These are phyloP conservation scores for Clivina fossor DNA, from an alignment of 2,888 invertebrate genomes.

Conservation along the genomic window DNA sequence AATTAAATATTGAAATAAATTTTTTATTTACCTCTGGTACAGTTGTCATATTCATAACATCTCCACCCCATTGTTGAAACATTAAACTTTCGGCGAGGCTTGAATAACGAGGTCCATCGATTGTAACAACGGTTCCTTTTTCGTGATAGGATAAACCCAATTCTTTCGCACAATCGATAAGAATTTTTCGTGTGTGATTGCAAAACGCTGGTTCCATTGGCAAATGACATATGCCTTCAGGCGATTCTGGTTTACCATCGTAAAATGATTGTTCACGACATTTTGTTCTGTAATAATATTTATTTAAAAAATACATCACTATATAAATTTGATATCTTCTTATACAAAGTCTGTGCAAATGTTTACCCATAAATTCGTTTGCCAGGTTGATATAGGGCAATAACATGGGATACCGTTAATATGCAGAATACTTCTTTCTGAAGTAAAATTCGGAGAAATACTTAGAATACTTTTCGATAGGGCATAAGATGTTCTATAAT, in stretches of 20 bases:
- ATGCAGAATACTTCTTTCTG: too few relatives aligned
- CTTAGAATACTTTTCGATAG: too few relatives aligned
- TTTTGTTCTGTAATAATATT: slow-evolving; percentile 67
- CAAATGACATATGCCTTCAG: slow-evolving; percentile 84
- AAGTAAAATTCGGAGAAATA: too few relatives aligned
- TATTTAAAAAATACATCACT: too few relatives aligned
- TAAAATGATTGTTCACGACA: slow-evolving; percentile 79
- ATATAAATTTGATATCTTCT: too few relatives aligned
- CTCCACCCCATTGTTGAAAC: slow-evolving; percentile 84
- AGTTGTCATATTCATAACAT: slow-evolving; percentile 95
- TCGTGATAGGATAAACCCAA: slow-evolving; percentile 57
- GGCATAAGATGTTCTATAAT: too few relatives aligned
- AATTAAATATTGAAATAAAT: not conserved
- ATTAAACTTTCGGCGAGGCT: slow-evolving; percentile 88
- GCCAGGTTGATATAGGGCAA: too few relatives aligned
- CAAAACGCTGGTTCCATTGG: slow-evolving; percentile 93
- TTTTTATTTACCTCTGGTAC: slow-evolving; percentile 80
- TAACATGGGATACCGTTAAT: too few relatives aligned
- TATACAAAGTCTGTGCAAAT: too few relatives aligned
- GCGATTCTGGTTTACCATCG: slow-evolving; percentile 67
- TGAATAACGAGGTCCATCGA: slow-evolving; percentile 92
- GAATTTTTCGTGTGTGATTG: slow-evolving; percentile 66
- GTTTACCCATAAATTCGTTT: too few relatives aligned
- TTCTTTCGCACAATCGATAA: slow-evolving; percentile 66
- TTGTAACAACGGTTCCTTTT: slow-evolving; percentile 73